These are phyloP conservation scores for Pogonophryne albipinna DNA, from an alignment of 2,797 vertebrate species.

Conservation along the genomic window DNA sequence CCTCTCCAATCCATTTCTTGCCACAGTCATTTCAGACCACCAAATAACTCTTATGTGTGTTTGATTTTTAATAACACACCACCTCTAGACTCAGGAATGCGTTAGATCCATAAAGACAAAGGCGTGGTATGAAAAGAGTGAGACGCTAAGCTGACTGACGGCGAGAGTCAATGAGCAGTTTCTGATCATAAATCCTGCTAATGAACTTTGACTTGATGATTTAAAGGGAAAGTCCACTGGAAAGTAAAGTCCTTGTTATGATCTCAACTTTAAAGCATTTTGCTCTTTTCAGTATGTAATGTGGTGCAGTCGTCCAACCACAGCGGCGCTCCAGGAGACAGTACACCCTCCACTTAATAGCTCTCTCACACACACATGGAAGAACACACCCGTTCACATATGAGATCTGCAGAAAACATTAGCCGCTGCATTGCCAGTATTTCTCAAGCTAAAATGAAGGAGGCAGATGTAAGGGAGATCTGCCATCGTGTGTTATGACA, in stretches of 20 bases:
- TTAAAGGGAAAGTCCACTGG: slow-evolving; percentile 59
- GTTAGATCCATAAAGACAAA: slow-evolving; percentile 68
- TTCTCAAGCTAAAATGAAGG: slow-evolving; percentile 29
- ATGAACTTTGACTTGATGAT: slow-evolving; percentile 59
- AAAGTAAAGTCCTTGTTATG: slow-evolving; percentile 52
- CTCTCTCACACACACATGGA: slow-evolving; percentile 32
- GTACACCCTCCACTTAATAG: slow-evolving; percentile 58
- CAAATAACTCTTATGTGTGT: slow-evolving; percentile 57
- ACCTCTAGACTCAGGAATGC: slow-evolving; percentile 73
- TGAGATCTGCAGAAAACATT: slow-evolving; percentile 72
- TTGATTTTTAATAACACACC: slow-evolving; percentile 79
- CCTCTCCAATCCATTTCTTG: slow-evolving; percentile 33
- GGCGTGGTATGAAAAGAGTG: slow-evolving; percentile 43
- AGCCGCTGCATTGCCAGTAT: slow-evolving; percentile 31
- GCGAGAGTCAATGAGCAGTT: slow-evolving; percentile 19
- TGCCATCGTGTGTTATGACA: slow-evolving; percentile 12
- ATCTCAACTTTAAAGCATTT: slow-evolving; percentile 53
- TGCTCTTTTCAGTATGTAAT: slow-evolving; percentile 50
- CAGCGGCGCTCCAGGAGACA: slow-evolving; percentile 55
- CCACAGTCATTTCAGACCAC: slow-evolving; percentile 61
- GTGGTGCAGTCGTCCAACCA: slow-evolving; percentile 53
- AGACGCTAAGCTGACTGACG: slow-evolving; percentile 15
- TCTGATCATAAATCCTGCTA: slow-evolving; percentile 51
- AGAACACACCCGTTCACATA: slow-evolving; percentile 48
- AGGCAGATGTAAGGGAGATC: slow-evolving; percentile 43